phyloP scores from a whole-genome alignment of 1,140 invertebrate species.

The Drosophila sturtevanti region DNA sequence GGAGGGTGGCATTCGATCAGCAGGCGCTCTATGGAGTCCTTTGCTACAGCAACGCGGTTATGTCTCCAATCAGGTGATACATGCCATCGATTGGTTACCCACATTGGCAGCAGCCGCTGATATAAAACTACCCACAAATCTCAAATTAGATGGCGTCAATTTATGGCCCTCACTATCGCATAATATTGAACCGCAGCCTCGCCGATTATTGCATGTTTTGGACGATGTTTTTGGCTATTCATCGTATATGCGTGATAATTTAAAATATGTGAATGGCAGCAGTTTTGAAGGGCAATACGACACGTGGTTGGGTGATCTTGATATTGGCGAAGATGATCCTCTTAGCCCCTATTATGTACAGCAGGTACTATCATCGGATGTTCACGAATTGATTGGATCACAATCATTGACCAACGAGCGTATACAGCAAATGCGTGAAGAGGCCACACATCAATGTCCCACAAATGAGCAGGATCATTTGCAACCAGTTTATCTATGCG shows the following conservation, averaged over 20 bases:
- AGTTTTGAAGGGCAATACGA: slow-evolving; percentile 82
- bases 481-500: slow-evolving; percentile 46
- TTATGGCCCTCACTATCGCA: slow-evolving; percentile 86
- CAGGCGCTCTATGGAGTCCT: slow-evolving; percentile 92
- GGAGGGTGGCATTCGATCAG: slow-evolving; percentile 92
- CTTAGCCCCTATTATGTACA: slow-evolving; percentile 46
- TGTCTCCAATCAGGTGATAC: slow-evolving; percentile 90
- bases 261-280: slow-evolving; percentile 89
- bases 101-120: slow-evolving; percentile 88
- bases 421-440: slow-evolving; percentile 82
- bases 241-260: slow-evolving; percentile 87
- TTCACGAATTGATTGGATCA: slow-evolving; percentile 52
- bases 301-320: slow-evolving; percentile 83
- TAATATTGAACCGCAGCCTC: slow-evolving; percentile 84
- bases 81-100: slow-evolving; percentile 94
- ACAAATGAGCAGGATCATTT: slow-evolving; percentile 27
- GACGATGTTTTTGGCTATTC: slow-evolving; percentile 87
- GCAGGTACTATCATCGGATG: slow-evolving; percentile 58
- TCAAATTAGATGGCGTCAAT: slow-evolving; percentile 87
- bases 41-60: slow-evolving; percentile 84
- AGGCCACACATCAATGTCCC: slow-evolving; percentile 83
- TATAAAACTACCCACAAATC: slow-evolving; percentile 56
- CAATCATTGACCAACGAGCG: slow-evolving; percentile 29
- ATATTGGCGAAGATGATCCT: slow-evolving; percentile 46
- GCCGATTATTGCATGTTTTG: slow-evolving; percentile 88